Evolutionary conservation across 2,888 invertebrate species (phyloP), one percentile per base, ranked within the genome.

Genomic region (Aethes cnicana): DNA sequence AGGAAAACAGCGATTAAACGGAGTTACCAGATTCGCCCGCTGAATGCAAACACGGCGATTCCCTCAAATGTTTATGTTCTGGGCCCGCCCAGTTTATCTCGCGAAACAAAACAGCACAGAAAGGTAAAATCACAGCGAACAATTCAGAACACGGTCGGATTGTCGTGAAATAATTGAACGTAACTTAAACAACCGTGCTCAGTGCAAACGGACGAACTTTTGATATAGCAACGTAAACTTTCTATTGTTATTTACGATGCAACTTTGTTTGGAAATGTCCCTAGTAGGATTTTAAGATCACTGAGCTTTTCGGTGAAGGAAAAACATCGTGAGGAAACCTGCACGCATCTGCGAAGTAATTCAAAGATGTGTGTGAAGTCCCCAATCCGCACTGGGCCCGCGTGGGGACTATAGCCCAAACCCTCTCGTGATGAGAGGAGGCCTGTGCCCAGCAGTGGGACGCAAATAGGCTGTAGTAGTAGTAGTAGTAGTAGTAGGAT

Each of bases 171-270:
- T 47, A 28, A 36, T 35, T 36, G 26, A 36, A 46, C 21, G 12
- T 14, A 36, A 47, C 46, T 32, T 21, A 43, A 30, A 43, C 32
- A 43, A 43, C 43, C 30, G 14, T 14, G 12, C 7, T 11, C 16
- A 6, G 6, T n/a, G 17, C 35, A 20, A 26, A 16, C 25, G 44
- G 9, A 25, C 8, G 23, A 21, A 33, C 28, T 28, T 28, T 28
- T 28, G 12, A 9, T 26, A 28, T 5, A 28, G 28, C 28, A 14
- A 9, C n/a, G 18, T n/a, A 3, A 47, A 36, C 35, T 25, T 17
- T 41, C 36, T 26, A 36, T 36, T 28, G 28, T 21, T 47, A 37
- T 47, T 47, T 47, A 47, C 37, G 37, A 37, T 26, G 21, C 30
- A 44, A 35, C 36, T 47, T 47, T 37, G 16, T 47, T 37, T 30